Conservation (phyloP, 2,113 vertebrate species). For the Onychostoma macrolepis region DNA sequence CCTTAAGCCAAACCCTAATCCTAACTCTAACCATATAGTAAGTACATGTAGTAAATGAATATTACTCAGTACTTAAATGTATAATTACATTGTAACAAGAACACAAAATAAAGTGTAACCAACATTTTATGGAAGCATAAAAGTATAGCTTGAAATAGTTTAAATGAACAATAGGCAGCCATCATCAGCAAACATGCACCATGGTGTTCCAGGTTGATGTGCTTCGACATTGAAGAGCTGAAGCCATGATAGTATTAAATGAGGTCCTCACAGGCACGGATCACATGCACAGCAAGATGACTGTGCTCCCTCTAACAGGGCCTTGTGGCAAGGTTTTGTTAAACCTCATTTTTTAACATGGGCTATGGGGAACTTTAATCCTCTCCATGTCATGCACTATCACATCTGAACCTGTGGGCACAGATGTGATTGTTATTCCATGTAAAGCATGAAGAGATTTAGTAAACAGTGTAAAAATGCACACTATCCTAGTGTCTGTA, state of each 20-base stretch:
- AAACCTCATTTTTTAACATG: slow-evolving; percentile 31
- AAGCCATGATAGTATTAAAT: slow-evolving; percentile 44
- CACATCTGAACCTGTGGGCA: slow-evolving; percentile 53
- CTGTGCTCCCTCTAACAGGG: slow-evolving; percentile 39
- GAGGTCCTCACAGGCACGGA: slow-evolving; percentile 47
- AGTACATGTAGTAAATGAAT: too few relatives aligned
- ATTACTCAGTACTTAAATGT: too few relatives aligned
- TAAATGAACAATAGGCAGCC: background rate
- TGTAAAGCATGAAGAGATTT: slow-evolving; percentile 36
- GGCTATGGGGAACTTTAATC: slow-evolving; percentile 52
- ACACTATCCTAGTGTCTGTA: slow-evolving; percentile 5
- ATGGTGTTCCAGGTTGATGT: slow-evolving; percentile 35
- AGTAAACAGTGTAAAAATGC: slow-evolving; percentile 7
- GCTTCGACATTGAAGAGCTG: slow-evolving; percentile 42
- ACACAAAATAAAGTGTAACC: too few relatives aligned
- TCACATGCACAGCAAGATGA: slow-evolving; percentile 36
- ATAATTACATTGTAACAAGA: too few relatives aligned
- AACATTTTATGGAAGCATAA: background rate
- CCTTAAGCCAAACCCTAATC: too few relatives aligned
- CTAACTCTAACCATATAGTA: too few relatives aligned
- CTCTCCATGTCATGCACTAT: slow-evolving; percentile 47
- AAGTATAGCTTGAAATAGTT: background rate
- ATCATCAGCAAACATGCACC: slow-evolving; percentile 21
- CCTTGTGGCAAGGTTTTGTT: slow-evolving; percentile 56
- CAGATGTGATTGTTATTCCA: slow-evolving; percentile 46